Base-by-base conservation (phyloP, 2,888 invertebrate genomes). In the Sicus ferrugineus region DNA sequence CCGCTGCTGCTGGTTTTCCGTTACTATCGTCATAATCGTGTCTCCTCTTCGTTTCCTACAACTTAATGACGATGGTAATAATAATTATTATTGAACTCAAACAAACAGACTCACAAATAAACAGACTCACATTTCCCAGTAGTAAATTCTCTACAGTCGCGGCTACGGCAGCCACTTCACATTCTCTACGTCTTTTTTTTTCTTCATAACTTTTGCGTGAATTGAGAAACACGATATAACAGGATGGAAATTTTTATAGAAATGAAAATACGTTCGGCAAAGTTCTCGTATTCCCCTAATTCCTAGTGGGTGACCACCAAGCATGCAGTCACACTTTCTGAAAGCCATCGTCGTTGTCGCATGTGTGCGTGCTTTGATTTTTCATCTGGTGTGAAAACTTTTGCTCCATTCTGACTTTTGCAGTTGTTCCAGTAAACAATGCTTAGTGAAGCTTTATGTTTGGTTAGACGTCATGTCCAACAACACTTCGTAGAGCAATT, bases 391-490 rank as follows among this genome's bases (percentile, higher is more conserved):
- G 56, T 56, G 14, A n/a, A 30, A 56, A 56, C 30, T 56, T 56
- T 48, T 48, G 9, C 19, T 21, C n/a, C 19, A 48, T 48, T 48
- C 21, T 19, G 48, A 48, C 48, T 48, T 48, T 56, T 61, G 16
- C 61, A 42, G 42, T 42, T 2, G 42, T 42, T 42, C n/a, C 21
- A 42, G 61, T 16, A 42, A 61, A 61, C 61, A 61, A 61, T 61
- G 34, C 23, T n/a, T n/a, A n/a, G n/a, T n/a, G 11, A 61, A 38
- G 42, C 31, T 34, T 26, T 31, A 38, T 61, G 23, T 61, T 9
- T 42, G 21, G 2, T 3, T 42, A 34, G 42, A 61, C 38, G 42
- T 61, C 61, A 42, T 61, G 28, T 30, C 21, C 61, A 61, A n/a
- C n/a, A n/a, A n/a, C n/a, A n/a, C n/a, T n/a, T n/a, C n/a, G n/a